Evolutionary conservation across 2,113 vertebrate species (phyloP).

Genomic region (Pelecanoides urinatrix): DNA sequence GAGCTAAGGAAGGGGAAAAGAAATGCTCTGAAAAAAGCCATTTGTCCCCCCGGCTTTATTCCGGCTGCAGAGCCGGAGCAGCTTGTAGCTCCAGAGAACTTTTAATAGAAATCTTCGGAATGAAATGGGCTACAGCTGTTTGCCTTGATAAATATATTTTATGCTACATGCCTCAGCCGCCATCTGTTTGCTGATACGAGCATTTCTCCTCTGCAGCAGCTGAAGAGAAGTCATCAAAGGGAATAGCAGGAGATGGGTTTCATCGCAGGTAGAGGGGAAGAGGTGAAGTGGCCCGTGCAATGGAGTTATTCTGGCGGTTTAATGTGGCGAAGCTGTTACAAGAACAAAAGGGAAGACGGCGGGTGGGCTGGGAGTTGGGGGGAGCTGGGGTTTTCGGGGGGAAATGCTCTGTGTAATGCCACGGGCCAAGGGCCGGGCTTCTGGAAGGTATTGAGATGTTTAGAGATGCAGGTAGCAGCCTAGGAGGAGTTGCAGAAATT

Average conservation of each 20-base stretch:
- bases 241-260: conserved; percentile 45
- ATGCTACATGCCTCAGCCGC: conserved; percentile 79
- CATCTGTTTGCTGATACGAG: conserved; percentile 84
- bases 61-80: conserved; percentile 55
- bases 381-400: not conserved
- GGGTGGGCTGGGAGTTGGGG: not conserved
- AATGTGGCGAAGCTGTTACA: not conserved
- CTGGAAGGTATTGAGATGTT: not conserved
- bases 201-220: conserved; percentile 71
- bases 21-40: conserved; percentile 14
- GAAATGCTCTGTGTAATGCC: too few relatives aligned
- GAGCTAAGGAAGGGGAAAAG: not conserved
- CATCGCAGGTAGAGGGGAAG: conserved; percentile 54
- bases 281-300: not conserved
- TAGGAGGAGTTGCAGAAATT: not conserved
- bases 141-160: conserved; percentile 85
- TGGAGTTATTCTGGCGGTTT: not conserved
- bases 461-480: not conserved
- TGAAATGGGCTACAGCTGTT: conserved; percentile 83
- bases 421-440: not conserved
- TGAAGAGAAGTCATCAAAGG: conserved; percentile 75
- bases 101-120: conserved; percentile 81
- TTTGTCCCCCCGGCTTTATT: conserved; percentile 54
- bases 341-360: not conserved
- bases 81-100: conserved; percentile 76